Base-by-base conservation (phyloP, 2,888 invertebrate genomes). In the Hydropsyche betteni region DNA sequence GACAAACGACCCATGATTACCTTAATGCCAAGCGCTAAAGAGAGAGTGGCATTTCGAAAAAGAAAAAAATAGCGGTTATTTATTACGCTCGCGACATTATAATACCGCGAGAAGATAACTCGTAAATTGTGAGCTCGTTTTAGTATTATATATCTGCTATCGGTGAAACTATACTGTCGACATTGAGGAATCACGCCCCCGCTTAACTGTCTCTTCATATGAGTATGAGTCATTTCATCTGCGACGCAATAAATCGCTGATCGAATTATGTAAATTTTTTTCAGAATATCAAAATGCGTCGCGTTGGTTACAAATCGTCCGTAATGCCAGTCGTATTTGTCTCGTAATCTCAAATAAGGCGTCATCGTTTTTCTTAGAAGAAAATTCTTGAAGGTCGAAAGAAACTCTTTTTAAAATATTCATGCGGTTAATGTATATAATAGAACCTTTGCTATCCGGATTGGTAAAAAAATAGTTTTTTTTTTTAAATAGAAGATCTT, bases 91-190 rank as follows among this genome's bases (percentile, higher is more conserved):
- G 24, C 58, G 24, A 53, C 58, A 24, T 58, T 24, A 24, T 58
- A 24, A 24, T 16, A 58, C 16, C 58, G 24, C 24, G 24, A 8
- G 14, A 24, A 58, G 58, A 24, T 58, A 58, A 24, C 58, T 58
- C 58, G 58, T 58, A 58, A 58, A 58, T 58, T 58, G 58, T 58
- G 24, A 14, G 58, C 24, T 58, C 58, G 24, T 58, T 44, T 58
- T 2, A 16, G 58, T 58, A 14, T 58, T 2, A 2, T 1, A 2
- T 24, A 58, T 58, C 58, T 14, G 58, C 58, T 58, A 58, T 58
- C 58, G 58, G 24, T 24, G 8, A 24, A 58, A 58, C 58, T 58
- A 16, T 58, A 16, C 14, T 58, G 24, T 58, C 14, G 16, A 16
- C 44, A 10, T 44, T 44, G 44, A 44, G 44, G 44, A 44, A 14